Conservation (phyloP, 2,797 vertebrate species). For the Chloroceryle inda region DNA sequence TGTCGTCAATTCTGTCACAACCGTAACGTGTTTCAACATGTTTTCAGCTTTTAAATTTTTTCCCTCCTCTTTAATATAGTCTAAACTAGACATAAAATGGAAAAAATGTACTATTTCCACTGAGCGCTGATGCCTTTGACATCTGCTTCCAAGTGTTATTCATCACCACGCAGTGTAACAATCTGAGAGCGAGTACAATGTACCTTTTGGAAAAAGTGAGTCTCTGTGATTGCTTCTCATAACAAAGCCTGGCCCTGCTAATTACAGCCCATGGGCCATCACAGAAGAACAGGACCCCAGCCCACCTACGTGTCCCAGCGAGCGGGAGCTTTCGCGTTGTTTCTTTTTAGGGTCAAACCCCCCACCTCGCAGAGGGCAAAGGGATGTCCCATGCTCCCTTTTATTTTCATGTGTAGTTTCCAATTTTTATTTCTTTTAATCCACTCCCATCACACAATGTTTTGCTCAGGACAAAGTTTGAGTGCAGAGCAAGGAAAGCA, state of each 20-base stretch:
- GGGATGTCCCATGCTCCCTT: neutral
- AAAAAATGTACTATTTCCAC: constrained; percentile 78
- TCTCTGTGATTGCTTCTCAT: constrained; percentile 61
- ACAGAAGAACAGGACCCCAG: constrained; percentile 3
- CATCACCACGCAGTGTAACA: constrained; percentile 74
- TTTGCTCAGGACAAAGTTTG: neutral
- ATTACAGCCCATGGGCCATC: neutral
- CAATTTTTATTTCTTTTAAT: neutral
- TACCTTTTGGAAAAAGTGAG: constrained; percentile 82
- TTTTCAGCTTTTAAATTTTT: constrained; percentile 67
- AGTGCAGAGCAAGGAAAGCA: neutral
- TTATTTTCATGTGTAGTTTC: neutral
- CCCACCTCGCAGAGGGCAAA: neutral
- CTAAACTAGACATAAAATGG: constrained; percentile 78
- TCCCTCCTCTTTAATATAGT: constrained; percentile 71
- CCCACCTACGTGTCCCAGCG: constrained; percentile 58
- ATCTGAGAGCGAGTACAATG: constrained; percentile 73
- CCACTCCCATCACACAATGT: neutral
- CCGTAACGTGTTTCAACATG: constrained; percentile 64
- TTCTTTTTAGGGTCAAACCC: neutral
- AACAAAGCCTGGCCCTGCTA: constrained; percentile 55
- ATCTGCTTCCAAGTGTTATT: constrained; percentile 83
- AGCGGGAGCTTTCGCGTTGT: neutral
- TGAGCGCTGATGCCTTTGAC: constrained; percentile 75
- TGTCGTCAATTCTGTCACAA: constrained; percentile 64